These are phyloP conservation scores for Drosophila murphyi DNA, from an alignment of 1,140 invertebrate species.

Conservation along the genomic window DNA sequence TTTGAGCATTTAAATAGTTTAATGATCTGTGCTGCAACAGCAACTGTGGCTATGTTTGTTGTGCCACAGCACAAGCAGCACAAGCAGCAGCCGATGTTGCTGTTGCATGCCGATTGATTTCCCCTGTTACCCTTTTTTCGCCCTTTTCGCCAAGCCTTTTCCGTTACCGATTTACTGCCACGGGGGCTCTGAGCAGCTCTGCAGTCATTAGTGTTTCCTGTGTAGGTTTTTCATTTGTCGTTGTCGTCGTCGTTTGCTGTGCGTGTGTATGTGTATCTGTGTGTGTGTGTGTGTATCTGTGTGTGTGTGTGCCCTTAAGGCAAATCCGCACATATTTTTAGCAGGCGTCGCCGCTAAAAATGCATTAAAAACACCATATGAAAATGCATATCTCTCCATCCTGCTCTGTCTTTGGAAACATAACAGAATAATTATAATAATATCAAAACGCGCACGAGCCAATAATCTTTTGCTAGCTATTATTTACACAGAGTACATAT, in stretches of 20 bases:
- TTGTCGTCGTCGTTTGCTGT: background rate
- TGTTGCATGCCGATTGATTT: constrained; percentile 38
- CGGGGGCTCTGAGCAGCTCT: constrained; percentile 20
- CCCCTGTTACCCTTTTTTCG: constrained; percentile 24
- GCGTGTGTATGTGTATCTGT: constrained; percentile 37
- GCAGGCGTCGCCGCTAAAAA: constrained; percentile 33
- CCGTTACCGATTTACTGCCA: constrained; percentile 56
- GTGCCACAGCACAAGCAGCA: too few species aligned
- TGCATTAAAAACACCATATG: constrained; percentile 21
- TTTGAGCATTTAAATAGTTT: constrained; percentile 77
- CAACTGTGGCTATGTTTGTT: constrained; percentile 13
- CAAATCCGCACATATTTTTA: constrained; percentile 57
- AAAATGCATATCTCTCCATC: too few species aligned
- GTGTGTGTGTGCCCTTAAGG: constrained; percentile 10
- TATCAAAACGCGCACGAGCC: constrained; percentile 13
- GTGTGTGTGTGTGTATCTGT: constrained; percentile 13
- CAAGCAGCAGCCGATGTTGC: constrained; percentile 31
- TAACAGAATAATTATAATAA: constrained; percentile 4
- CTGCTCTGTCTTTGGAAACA: too few species aligned
- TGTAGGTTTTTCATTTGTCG: constrained; percentile 76
- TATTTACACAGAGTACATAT: constrained; percentile 2
- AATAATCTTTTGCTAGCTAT: constrained; percentile 10
- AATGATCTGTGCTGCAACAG: constrained; percentile 68
- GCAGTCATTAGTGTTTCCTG: constrained; percentile 80
- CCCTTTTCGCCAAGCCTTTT: constrained; percentile 38